Evolutionary conservation across 1,140 invertebrate genomes (phyloP), one percentile per base, ranked within the genome.

Genomic region (Heliconius congener): DNA sequence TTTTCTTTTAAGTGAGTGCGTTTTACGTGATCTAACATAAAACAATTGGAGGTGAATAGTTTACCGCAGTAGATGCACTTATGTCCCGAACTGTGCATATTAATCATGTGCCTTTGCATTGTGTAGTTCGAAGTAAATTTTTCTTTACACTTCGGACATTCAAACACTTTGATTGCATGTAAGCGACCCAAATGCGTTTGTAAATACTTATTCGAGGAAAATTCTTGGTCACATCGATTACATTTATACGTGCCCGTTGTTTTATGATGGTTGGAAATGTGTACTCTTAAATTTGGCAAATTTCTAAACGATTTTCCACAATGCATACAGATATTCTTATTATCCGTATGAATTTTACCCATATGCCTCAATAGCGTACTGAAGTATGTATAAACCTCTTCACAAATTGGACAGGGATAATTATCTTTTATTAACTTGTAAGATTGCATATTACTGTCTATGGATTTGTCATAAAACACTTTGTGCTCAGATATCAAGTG

Each of bases 1-100:
- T 90, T 93, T 78, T 94, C 93, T 71, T 93, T 94, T 74, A 93
- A 86, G 88, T 94, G 93, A 16, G 88, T 90, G 4, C 92, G 60
- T 11, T 90, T 82, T 3, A 92, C 83, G 39, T 94, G 93, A 42
- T 92, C 87, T 13, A 88, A 87, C 88, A 93, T 88, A 55, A 91
- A 92, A 0, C 89, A 92, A 76, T 93, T 92, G 34, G 89, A 88
- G 1, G 93, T 93, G 72, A 94, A 94, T 84, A 92, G 88, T 74
- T 88, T 89, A 1, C 83, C 86, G 60, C 93, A 94, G 46, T 92
- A 87, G 8, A 13, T 75, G 30, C 93, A 94, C 55, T 92, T 91
- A 76, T 93, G 90, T 0, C 91, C 91, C 0, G 87, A 86, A 78
- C 88, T 83, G 76, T 94, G 93, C 1, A 86, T 85, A 78, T 90